These are phyloP conservation scores for Liolophura sinensis DNA, from an alignment of 1,140 invertebrate species.

Conservation along the genomic window DNA sequence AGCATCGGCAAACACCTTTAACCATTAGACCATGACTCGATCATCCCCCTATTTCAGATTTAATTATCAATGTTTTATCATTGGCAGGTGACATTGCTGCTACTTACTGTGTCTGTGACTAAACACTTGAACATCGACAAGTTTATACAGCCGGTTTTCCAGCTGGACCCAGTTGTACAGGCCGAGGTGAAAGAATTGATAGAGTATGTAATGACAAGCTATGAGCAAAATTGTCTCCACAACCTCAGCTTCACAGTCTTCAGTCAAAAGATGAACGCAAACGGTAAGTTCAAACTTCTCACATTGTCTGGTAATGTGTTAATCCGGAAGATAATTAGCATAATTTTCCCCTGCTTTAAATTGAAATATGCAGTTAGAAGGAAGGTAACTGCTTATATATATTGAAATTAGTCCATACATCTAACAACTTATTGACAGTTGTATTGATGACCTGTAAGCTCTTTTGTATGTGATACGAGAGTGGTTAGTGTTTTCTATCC, in stretches of 20 bases:
- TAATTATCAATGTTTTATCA: neutral
- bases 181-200: constrained; percentile 15
- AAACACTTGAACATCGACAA: constrained; percentile 13
- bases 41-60: neutral
- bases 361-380: no score
- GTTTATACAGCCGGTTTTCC: constrained; percentile 13
- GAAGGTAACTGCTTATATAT: no score
- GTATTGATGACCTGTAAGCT: no score
- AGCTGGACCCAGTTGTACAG: constrained; percentile 14
- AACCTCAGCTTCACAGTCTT: constrained; percentile 15
- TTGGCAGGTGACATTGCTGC: constrained; percentile 10
- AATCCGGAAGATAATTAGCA: no score
- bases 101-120: constrained; percentile 10
- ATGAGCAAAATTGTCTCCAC: constrained; percentile 5
- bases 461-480: no score
- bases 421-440: no score
- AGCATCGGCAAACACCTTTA: no score
- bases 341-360: no score
- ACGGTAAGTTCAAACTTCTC: neutral
- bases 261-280: neutral
- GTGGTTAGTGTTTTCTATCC: no score
- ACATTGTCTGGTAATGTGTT: neutral
- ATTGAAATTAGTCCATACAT: no score
- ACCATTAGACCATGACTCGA: neutral
- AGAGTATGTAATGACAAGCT: constrained; percentile 11